phyloP scores from a whole-genome alignment of 2,888 invertebrate species.

The Asteroscopus sphinx region DNA sequence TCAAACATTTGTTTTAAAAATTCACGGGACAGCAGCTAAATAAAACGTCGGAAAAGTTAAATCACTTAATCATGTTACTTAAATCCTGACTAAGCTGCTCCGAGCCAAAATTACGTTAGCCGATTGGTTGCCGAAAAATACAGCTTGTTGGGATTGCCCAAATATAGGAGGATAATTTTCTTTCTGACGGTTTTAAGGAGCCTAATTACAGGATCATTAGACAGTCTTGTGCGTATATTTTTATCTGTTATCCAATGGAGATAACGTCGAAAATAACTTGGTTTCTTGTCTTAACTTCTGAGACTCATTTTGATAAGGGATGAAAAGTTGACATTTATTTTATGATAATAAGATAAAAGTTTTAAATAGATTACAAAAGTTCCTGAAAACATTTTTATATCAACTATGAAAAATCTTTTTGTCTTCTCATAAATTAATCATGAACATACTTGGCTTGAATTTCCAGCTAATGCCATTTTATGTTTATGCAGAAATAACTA shows the following conservation, averaged over 20 bases:
- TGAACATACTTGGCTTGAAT: no score
- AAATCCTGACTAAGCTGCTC: constrained; percentile 3
- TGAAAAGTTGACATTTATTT: constrained; percentile 2
- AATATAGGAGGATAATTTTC: background rate
- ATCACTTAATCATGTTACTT: constrained; percentile 5
- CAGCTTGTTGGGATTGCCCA: background rate
- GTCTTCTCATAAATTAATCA: no score
- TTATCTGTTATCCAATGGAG: background rate
- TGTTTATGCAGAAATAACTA: no score
- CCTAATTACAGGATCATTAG: background rate
- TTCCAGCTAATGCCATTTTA: no score
- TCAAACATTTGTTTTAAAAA: constrained; percentile 16
- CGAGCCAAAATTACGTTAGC: background rate
- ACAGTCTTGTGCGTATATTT: background rate
- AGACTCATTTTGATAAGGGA: constrained; percentile 6
- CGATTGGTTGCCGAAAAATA: background rate
- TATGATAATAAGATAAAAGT: background rate
- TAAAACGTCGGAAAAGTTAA: constrained; percentile 10
- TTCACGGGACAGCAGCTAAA: constrained; percentile 3
- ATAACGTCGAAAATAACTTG: constrained; percentile 1
- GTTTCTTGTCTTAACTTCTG: background rate
- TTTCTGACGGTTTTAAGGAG: background rate
- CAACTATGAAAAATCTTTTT: background rate
- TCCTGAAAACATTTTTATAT: background rate
- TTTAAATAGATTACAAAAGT: constrained; percentile 1